Conservation (phyloP, 2,888 invertebrate genomes). For the Troides helena region DNA sequence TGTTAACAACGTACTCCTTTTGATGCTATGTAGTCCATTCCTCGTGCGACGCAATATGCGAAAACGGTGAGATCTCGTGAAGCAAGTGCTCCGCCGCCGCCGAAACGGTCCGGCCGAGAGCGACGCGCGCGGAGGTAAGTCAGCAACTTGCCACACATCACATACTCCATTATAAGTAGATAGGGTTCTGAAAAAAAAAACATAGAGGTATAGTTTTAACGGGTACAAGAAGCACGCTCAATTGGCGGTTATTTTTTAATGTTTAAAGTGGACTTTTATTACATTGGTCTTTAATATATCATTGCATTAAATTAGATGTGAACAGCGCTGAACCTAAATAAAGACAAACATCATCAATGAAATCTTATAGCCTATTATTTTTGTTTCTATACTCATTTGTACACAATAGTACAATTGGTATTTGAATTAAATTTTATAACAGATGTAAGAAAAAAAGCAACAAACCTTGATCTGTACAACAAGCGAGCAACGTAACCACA, state of each 20-base stretch:
- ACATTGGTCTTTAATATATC: too few species aligned
- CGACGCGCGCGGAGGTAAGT: slow-evolving; percentile 85
- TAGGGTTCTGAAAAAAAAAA: slow-evolving; percentile 83
- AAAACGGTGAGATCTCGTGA: slow-evolving; percentile 88
- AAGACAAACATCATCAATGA: too few species aligned
- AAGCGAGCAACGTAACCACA: slow-evolving; percentile 89
- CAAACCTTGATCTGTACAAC: slow-evolving; percentile 90
- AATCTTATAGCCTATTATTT: too few species aligned
- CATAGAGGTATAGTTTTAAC: too few species aligned
- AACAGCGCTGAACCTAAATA: too few species aligned
- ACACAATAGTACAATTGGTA: too few species aligned
- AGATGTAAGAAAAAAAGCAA: neutral
- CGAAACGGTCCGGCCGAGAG: slow-evolving; percentile 81
- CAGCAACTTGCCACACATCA: slow-evolving; percentile 89
- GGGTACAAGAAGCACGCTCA: too few species aligned
- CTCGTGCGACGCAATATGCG: slow-evolving; percentile 89
- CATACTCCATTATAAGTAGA: slow-evolving; percentile 91
- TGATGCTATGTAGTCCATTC: slow-evolving; percentile 91
- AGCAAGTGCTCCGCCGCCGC: slow-evolving; percentile 83
- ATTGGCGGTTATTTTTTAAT: too few species aligned
- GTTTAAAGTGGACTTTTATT: too few species aligned
- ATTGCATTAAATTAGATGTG: too few species aligned
- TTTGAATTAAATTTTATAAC: too few species aligned
- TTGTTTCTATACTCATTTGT: too few species aligned
- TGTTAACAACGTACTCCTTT: slow-evolving; percentile 83